phyloP scores from a whole-genome alignment of 1,140 invertebrate genomes.

The Drosophila teissieri region DNA sequence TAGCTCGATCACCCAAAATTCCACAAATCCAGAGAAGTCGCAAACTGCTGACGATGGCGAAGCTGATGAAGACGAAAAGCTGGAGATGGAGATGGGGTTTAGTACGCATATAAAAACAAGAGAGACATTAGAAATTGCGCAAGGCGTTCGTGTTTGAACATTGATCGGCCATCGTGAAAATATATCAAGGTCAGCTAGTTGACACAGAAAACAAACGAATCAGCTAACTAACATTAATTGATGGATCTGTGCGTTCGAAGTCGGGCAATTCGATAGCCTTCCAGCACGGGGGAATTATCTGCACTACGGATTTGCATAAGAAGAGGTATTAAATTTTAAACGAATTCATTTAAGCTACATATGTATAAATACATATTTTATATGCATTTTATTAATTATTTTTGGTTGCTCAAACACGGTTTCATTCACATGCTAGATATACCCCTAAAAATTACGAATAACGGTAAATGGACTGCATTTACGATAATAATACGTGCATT shows the following conservation, averaged over 20 bases:
- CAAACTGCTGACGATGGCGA: constrained; percentile 10
- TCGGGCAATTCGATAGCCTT: constrained; percentile 39
- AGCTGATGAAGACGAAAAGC: constrained; percentile 23
- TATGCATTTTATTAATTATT: constrained; percentile 32
- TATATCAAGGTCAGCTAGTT: constrained; percentile 77
- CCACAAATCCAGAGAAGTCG: constrained; percentile 3
- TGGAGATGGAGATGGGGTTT: constrained; percentile 53
- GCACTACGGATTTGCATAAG: constrained; percentile 48
- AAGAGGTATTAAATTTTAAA: constrained; percentile 35
- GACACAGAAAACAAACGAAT: constrained; percentile 77
- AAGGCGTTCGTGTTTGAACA: constrained; percentile 58
- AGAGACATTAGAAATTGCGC: constrained; percentile 76
- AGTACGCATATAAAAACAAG: constrained; percentile 72
- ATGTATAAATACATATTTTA: neutral
- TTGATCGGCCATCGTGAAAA: constrained; percentile 68
- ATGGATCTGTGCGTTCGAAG: constrained; percentile 64
- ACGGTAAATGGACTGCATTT: constrained; percentile 49
- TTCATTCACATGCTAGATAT: constrained; percentile 53
- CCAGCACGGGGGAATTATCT: constrained; percentile 28
- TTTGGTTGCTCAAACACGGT: constrained; percentile 30
- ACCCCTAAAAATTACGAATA: constrained; percentile 15
- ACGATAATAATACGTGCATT: neutral
- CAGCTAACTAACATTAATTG: constrained; percentile 79
- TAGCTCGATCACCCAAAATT: constrained; percentile 22
- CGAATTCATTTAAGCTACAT: constrained; percentile 32